These are phyloP conservation scores for Adoxophyes honmai DNA, from an alignment of 1,140 invertebrate species.

Conservation along the genomic window DNA sequence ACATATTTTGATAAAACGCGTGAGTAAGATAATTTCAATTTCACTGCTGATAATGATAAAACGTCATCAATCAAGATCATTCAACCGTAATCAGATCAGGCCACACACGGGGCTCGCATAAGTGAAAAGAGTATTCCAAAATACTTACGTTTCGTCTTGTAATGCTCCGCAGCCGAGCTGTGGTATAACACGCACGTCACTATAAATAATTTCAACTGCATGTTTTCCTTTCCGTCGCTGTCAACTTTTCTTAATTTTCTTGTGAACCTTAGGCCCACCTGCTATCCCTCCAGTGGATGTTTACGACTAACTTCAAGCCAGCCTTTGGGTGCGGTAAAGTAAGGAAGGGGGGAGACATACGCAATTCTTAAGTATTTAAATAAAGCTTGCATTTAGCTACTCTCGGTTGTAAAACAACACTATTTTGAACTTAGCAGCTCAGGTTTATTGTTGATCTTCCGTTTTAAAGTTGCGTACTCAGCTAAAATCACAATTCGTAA, in stretches of 20 bases:
- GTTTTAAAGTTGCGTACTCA: too few species aligned
- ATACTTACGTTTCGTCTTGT: slow-evolving; percentile 67
- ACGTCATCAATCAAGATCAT: neutral
- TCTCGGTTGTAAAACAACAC: neutral
- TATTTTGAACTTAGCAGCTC: too few species aligned
- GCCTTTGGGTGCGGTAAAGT: slow-evolving; percentile 32
- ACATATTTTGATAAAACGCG: too few species aligned
- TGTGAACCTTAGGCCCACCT: neutral
- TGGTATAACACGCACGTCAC: slow-evolving; percentile 52
- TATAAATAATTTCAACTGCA: slow-evolving; percentile 59
- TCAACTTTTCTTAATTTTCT: neutral
- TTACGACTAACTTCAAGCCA: slow-evolving; percentile 47
- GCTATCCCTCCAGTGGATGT: slow-evolving; percentile 31
- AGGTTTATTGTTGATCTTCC: too few species aligned
- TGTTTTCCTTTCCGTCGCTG: slow-evolving; percentile 21
- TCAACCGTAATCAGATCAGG: neutral
- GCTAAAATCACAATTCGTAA: too few species aligned
- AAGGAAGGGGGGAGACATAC: slow-evolving; percentile 48
- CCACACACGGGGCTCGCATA: neutral
- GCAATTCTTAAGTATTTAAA: slow-evolving; percentile 67
- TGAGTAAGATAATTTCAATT: too few species aligned
- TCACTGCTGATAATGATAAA: too few species aligned
- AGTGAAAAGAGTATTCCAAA: slow-evolving; percentile 23
- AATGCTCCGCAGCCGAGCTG: slow-evolving; percentile 47
- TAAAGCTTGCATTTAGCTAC: slow-evolving; percentile 56